Evolutionary conservation across 2,888 invertebrate species (phyloP), one percentile per base, ranked within the genome.

Genomic region (Drosophila neonasuta): DNA sequence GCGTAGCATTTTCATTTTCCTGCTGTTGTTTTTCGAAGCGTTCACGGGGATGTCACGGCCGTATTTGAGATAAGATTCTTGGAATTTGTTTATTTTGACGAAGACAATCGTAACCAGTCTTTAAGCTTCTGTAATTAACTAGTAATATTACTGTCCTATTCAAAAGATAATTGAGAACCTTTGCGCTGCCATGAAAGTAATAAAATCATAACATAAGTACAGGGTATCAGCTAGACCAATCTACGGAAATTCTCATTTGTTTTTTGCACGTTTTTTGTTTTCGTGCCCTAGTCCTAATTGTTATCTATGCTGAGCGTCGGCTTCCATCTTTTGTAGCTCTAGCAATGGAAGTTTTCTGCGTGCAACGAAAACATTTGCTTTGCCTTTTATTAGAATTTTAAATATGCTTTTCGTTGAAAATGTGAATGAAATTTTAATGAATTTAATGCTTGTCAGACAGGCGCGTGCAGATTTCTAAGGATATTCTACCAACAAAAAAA

Each of bases 391-490:
- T 67, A 79, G 77, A 81, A 81, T 81, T 79, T 79, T 75, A 85
- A 81, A 85, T 82, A 85, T 79, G 82, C 56, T 41, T 63, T 50
- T 56, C 63, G 71, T 36, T 50, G 61, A 59, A 73, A 75, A 75
- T 68, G 70, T 52, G 82, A 72, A 77, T 81, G 75, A 79, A 85
- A 81, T 80, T 85, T 85, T 85, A 81, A 85, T 85, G 85, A 82
- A 82, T 85, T 82, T 82, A 82, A 85, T 68, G 77, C 71, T 54
- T 50, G 34, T 20, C 46, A 46, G 49, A 24, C 54, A 58, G 36
- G 51, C 61, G 13, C 49, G 48, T 57, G 67, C 49, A 20, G 39
- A 56, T 61, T 65, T 66, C 42, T 11, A 15, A 36, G 36, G 42
- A 56, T 50, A 17, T 59, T 15, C 49, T 8, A 13, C 0, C 20